Evolutionary conservation across 2,888 invertebrate genomes (phyloP), one percentile per base, ranked within the genome.

Genomic region (Nemurella pictetii): DNA sequence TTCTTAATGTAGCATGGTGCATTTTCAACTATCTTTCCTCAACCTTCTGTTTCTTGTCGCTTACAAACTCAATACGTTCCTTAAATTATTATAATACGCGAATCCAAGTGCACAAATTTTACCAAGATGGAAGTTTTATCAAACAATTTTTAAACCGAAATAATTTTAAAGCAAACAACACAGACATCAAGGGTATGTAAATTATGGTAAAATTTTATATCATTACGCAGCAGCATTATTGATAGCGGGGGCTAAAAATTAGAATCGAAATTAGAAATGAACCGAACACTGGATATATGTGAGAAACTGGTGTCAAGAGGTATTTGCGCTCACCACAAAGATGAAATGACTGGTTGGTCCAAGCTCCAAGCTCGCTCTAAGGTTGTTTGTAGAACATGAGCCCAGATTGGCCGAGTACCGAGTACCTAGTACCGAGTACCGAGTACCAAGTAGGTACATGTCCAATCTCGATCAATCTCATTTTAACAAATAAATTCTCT

Each of bases 11-110:
- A 55, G 55, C 55, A 55, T 55, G 55, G 55, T 55, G 28, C 75
- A 75, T 86, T 87, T 87, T 86, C 84, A 84, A 87, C 86, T 86
- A 86, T 85, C 72, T 28, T 83, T 85, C 80, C 83, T 80, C 55
- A 55, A 55, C 55, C 55, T 77, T 82, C 55, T 73, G 80, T 74
- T 78, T 78, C 78, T 78, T 30, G 30, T 78, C n/a, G 30, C 78
- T 29, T 78, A 28, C 28, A 78, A 30, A 29, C 28, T 78, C n/a
- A 29, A 28, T 78, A 28, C 78, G 30, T 78, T 78, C 30, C 30
- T 78, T 78, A n/a, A 12, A 29, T 78, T n/a, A 29, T 15, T 80
- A 35, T 36, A 35, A 30, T 30, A 36, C 29, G 20, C 36, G 32
- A 36, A 26, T 80, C 5, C 15, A 36, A 0, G 20, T 28, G 30